Conservation (phyloP, 2,113 vertebrate genomes). For the Conger conger region DNA sequence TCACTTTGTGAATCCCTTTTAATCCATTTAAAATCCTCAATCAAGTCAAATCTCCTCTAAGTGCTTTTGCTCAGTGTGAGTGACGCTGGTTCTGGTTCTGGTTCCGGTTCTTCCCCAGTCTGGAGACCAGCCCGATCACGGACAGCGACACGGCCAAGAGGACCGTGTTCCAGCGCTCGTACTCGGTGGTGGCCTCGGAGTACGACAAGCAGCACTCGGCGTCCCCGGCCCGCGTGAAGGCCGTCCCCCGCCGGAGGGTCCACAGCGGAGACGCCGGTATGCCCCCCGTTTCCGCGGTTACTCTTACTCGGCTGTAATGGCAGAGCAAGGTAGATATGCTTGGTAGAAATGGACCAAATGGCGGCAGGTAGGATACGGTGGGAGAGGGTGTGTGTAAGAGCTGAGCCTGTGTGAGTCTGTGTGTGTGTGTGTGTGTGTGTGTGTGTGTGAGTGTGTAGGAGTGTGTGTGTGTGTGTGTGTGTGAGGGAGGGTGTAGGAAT, state of each 20-base stretch:
- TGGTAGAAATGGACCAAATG: slow-evolving; percentile 1
- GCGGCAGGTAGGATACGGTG: background rate
- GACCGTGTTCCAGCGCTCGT: slow-evolving; percentile 95
- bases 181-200: slow-evolving; percentile 96
- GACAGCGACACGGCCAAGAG: slow-evolving; percentile 95
- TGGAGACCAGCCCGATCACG: slow-evolving; percentile 96
- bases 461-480: too few relatives aligned
- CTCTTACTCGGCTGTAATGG: background rate
- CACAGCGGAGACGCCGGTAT: slow-evolving; percentile 96
- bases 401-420: too few relatives aligned
- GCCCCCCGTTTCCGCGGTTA: background rate
- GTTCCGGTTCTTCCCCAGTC: slow-evolving; percentile 65
- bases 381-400: background rate
- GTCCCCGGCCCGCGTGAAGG: slow-evolving; percentile 91
- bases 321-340: background rate
- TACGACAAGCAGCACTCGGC: slow-evolving; percentile 98
- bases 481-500: background rate
- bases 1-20: too few relatives aligned
- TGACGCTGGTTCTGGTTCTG: slow-evolving; percentile 10
- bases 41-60: too few relatives aligned
- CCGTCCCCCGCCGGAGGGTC: slow-evolving; percentile 91
- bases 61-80: too few relatives aligned
- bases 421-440: background rate
- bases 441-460: too few relatives aligned
- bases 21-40: too few relatives aligned